Evolutionary conservation across 1,140 invertebrate genomes (phyloP).

Genomic region (Drosophila yakuba): DNA sequence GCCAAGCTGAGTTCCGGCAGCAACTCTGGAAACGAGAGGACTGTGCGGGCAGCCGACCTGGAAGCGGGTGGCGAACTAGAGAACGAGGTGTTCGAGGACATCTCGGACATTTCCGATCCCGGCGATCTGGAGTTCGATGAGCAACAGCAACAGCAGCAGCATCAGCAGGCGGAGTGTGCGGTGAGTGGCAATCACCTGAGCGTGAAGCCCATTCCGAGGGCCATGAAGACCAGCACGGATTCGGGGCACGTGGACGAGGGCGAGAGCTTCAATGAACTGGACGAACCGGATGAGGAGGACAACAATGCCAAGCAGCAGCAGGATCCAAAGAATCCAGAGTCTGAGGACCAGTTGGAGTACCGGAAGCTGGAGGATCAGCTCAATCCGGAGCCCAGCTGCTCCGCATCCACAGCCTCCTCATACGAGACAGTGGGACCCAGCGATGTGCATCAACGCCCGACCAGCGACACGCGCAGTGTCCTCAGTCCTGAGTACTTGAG

Average conservation of each 20-base stretch:
- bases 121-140: constrained; percentile 84
- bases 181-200: constrained; percentile 47
- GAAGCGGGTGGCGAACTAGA: constrained; percentile 76
- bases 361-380: constrained; percentile 3
- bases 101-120: constrained; percentile 83
- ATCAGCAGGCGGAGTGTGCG: constrained; percentile 56
- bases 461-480: constrained; percentile 50
- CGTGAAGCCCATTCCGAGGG: constrained; percentile 75
- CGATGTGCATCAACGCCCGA: constrained; percentile 17
- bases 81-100: constrained; percentile 84
- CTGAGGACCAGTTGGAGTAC: constrained; percentile 3
- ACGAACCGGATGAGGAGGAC: constrained; percentile 37
- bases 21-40: constrained; percentile 82
- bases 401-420: constrained; percentile 78
- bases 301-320: not conserved
- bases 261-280: constrained; percentile 78
- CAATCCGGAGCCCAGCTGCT: constrained; percentile 61
- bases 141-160: constrained; percentile 73
- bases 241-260: constrained; percentile 85
- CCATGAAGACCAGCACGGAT: constrained; percentile 84
- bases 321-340: not conserved
- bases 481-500: constrained; percentile 78
- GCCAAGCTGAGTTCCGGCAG: constrained; percentile 87
- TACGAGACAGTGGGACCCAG: constrained; percentile 79
- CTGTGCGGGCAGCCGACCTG: constrained; percentile 60